phyloP scores from a whole-genome alignment of 2,113 vertebrate genomes.

The Sialia sialis region DNA sequence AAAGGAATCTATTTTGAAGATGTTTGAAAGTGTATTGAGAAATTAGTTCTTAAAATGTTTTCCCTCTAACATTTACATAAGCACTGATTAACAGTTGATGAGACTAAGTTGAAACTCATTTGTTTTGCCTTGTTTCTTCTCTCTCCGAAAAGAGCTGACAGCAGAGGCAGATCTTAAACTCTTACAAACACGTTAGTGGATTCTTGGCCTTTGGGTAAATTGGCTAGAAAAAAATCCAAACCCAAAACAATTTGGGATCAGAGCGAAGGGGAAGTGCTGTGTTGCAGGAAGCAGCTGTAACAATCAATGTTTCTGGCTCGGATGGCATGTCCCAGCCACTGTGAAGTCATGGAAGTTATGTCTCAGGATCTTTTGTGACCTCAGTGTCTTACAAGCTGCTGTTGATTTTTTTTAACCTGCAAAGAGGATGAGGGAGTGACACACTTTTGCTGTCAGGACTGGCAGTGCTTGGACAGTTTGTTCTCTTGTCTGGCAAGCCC shows the following conservation, averaged over 20 bases:
- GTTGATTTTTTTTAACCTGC: not conserved
- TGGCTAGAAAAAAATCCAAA: not conserved
- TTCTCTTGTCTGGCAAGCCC: not conserved
- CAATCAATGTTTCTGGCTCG: not conserved
- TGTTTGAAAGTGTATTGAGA: not conserved
- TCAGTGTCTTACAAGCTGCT: not conserved
- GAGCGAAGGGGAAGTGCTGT: not conserved
- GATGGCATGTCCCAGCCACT: accelerated
- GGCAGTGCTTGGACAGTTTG: not conserved
- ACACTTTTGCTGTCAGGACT: not conserved
- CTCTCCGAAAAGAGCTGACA: not conserved
- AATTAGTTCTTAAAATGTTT: not conserved
- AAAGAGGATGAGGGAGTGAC: not conserved
- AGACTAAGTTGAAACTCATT: not conserved
- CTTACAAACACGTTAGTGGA: not conserved
- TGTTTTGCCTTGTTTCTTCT: not conserved
- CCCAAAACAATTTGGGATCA: not conserved
- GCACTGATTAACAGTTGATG: not conserved
- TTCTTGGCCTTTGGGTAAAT: not conserved
- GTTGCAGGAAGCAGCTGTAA: not conserved
- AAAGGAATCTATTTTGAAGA: not conserved
- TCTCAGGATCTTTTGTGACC: not conserved
- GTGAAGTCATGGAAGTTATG: not conserved
- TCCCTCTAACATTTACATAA: not conserved
- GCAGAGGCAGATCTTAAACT: not conserved